Conservation (phyloP, 2,888 invertebrate species). For the Cantharis rustica region DNA sequence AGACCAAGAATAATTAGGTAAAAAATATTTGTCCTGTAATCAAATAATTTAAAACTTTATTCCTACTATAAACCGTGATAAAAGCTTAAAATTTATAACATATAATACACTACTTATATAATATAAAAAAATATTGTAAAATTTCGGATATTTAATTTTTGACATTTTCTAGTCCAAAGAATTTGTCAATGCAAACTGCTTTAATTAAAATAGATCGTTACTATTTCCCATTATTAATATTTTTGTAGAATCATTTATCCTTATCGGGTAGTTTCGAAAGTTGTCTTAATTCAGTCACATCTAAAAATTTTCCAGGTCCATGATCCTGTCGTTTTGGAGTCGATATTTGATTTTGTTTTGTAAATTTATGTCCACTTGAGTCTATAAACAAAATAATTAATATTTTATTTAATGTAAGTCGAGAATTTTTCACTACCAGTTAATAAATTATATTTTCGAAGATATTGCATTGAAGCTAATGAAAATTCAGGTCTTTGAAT, state of each 20-base stretch:
- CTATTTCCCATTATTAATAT: background rate
- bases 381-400: background rate
- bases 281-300: conserved; percentile 70
- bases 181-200: background rate
- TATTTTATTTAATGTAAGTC: background rate
- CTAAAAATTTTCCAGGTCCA: conserved; percentile 65
- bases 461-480: conserved; percentile 72
- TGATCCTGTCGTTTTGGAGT: conserved; percentile 32
- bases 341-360: conserved; percentile 17
- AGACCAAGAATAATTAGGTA: too few relatives aligned
- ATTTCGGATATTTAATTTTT: background rate
- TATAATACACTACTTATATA: background rate
- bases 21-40: background rate
- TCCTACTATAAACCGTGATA: background rate
- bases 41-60: background rate
- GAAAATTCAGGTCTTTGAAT: conserved; percentile 64
- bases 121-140: background rate
- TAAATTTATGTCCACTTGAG: background rate
- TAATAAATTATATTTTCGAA: conserved; percentile 68
- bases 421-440: conserved; percentile 2
- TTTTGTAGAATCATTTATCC: background rate
- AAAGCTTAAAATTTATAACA: background rate
- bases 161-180: background rate
- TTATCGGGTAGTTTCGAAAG: conserved; percentile 65
- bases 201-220: too few relatives aligned